Conservation (phyloP, 2,113 vertebrate genomes). For the Leiothrix lutea region DNA sequence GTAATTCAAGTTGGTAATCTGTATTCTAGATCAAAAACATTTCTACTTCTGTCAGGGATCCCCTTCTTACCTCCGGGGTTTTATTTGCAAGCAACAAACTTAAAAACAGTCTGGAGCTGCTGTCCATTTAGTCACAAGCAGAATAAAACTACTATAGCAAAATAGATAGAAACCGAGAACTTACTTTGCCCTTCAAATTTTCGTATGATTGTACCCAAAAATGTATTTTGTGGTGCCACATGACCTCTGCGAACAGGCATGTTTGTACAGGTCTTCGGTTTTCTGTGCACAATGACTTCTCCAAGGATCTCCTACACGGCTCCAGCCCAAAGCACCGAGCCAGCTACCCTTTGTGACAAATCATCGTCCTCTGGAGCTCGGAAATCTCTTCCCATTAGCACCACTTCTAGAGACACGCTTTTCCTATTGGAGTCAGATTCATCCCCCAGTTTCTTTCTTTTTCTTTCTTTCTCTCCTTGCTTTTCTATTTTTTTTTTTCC, state of each 20-base stretch:
- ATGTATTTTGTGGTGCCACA: slow-evolving; percentile 99
- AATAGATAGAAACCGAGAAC: slow-evolving; percentile 77
- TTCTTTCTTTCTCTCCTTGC: slow-evolving; percentile 11
- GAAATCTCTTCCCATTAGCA: slow-evolving; percentile 75
- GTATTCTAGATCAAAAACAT: slow-evolving; percentile 57
- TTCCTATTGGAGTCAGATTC: slow-evolving; percentile 60
- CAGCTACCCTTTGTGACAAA: slow-evolving; percentile 71
- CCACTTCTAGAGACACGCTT: slow-evolving; percentile 65
- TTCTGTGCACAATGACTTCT: slow-evolving; percentile 69
- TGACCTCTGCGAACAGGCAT: slow-evolving; percentile 99
- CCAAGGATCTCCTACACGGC: slow-evolving; percentile 75
- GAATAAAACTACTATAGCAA: slow-evolving; percentile 54
- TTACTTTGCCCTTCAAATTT: slow-evolving; percentile 99
- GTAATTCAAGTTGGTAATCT: slow-evolving; percentile 16
- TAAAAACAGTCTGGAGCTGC: slow-evolving; percentile 62
- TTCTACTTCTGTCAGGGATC: neutral
- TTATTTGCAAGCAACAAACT: slow-evolving; percentile 52
- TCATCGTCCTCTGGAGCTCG: slow-evolving; percentile 74
- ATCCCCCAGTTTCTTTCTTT: slow-evolving; percentile 63
- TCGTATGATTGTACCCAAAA: slow-evolving; percentile 96
- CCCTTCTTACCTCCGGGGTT: slow-evolving; percentile 27
- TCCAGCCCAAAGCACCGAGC: slow-evolving; percentile 77
- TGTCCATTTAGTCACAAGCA: slow-evolving; percentile 37
- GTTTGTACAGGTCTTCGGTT: slow-evolving; percentile 77
- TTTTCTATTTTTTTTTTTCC: slow-evolving; percentile 41